Base-by-base conservation (phyloP, 2,797 vertebrate genomes). In the Liparis tanakae region DNA sequence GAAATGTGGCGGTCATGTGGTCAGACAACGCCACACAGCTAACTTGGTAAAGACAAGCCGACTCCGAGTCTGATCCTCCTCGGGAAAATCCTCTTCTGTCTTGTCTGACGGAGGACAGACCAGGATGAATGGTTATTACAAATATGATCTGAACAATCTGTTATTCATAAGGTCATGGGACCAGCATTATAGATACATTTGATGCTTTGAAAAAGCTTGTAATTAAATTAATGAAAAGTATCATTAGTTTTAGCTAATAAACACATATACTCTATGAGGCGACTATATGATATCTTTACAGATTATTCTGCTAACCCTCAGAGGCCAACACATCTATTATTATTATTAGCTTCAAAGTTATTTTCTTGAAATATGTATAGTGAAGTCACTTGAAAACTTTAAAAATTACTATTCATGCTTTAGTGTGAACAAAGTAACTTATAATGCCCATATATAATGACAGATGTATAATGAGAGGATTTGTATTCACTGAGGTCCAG, bases 11-110 rank as follows among this genome's bases (percentile, higher is more conserved):
- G 14, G 36, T 41, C 36, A 72, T 58, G 70, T 51, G 54, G 30
- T 71, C 37, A 67, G 62, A 67, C 51, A 74, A 67, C 60, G 18
- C 30, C 51, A 81, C 79, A 77, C 72, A 79, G 73, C 58, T 78
- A 74, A 84, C 70, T 88, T 58, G 57, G 36, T 55, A 48, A 73
- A 83, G 70, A 81, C 33, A 69, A 75, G 73, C 22, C 37, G 72
- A 53, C 25, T 46, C 67, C 25, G 25, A 30, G 64, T 67, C 37
- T 62, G 39, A 39, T 33, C 12, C 66, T 43, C 30, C 68, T 43
- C 30, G 18, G 53, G 63, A 74, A 70, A 74, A 65, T 56, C 43
- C 53, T 41, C 37, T 64, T 74, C 51, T 83, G 68, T 85, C 80
- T 73, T 70, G 17, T 70, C 69, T 70, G 81, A 76, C 66, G 53